Base-by-base conservation (phyloP, 2,797 vertebrate species). In the Taenioides sp. region DNA sequence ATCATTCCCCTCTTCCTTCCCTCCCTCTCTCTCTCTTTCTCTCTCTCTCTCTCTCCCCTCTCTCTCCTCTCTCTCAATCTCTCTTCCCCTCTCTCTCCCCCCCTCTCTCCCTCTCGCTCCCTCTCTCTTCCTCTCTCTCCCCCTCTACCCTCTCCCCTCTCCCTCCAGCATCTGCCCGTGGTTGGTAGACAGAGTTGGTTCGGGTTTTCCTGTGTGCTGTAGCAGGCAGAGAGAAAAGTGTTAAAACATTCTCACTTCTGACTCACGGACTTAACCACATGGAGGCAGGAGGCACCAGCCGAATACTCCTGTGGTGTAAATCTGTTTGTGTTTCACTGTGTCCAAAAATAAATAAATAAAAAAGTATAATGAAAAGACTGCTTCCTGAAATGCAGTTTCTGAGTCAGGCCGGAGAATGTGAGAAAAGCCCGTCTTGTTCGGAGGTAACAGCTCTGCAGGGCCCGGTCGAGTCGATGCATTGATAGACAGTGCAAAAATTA, bases 211-310 rank as follows among this genome's bases (percentile, higher is more conserved):
- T 91, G 85, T 80, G 76, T 84, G 86, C 93, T 93, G 93, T 89
- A 92, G 93, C 93, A 94, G 91, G 88, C 80, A 64, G 86, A 90
- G 92, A 85, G 88, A 91, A 93, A 96, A 95, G 97, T 98, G 96
- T 95, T 96, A 98, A 98, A 97, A 97, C 93, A 95, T 97, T 98
- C 96, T 95, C 97, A 98, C 96, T 93, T 96, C 93, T 97, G 96
- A 98, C 93, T 98, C 96, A 97, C 93, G 91, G 82, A 93, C 95
- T 94, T 95, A 96, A 95, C 93, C 95, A 96, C 95, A 93, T 93
- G 95, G 94, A 94, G 93, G 93, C 93, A 94, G 94, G 78, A 89
- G 63, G 91, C 94, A 94, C 94, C 81, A 87, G 90, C 91, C 93
- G 89, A 94, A 95, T 94, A 94, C 90, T 94, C 94, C 93, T 95